These are phyloP conservation scores for Agrochola litura DNA, from an alignment of 2,888 invertebrate species.

Conservation along the genomic window DNA sequence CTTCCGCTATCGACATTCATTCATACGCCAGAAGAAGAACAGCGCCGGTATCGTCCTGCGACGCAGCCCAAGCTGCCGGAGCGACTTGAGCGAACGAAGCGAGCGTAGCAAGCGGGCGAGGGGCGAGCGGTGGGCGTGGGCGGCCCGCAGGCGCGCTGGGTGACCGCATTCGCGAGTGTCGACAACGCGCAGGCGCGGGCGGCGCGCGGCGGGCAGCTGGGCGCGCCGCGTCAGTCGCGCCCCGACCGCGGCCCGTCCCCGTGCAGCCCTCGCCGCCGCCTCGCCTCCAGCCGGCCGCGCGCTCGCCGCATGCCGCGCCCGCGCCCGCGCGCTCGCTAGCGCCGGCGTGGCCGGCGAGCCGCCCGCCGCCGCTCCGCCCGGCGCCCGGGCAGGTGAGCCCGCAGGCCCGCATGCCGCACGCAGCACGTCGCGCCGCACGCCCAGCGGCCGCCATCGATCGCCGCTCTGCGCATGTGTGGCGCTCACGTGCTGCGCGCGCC, in stretches of 20 bases:
- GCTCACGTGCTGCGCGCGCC: slow-evolving; percentile 56
- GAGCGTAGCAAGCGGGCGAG: slow-evolving; percentile 18
- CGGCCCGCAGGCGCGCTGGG: slow-evolving; percentile 23
- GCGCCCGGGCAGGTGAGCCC: slow-evolving; percentile 76
- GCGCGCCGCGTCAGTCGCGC: slow-evolving; percentile 78
- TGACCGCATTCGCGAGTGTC: slow-evolving; percentile 26
- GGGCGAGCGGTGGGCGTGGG: slow-evolving; percentile 22
- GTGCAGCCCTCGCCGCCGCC: slow-evolving; percentile 76
- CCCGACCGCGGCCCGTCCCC: slow-evolving; percentile 78
- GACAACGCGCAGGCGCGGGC: slow-evolving; percentile 46
- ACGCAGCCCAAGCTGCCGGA: neutral
- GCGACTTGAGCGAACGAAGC: neutral
- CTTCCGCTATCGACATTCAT: slow-evolving; percentile 57
- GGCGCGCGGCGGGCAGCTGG: slow-evolving; percentile 46
- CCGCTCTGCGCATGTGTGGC: slow-evolving; percentile 55
- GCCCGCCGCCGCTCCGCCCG: slow-evolving; percentile 70
- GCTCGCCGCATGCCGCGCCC: slow-evolving; percentile 82
- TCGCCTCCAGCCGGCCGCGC: slow-evolving; percentile 79
- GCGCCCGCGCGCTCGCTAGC: slow-evolving; percentile 80
- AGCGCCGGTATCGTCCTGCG: slow-evolving; percentile 26
- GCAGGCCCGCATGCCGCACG: slow-evolving; percentile 62
- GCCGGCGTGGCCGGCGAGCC: slow-evolving; percentile 80
- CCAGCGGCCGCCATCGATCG: slow-evolving; percentile 55
- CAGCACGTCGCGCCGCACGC: slow-evolving; percentile 51
- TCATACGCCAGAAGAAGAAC: slow-evolving; percentile 39